phyloP scores from a whole-genome alignment of 2,797 vertebrate genomes.

The Lateolabrax maculatus region DNA sequence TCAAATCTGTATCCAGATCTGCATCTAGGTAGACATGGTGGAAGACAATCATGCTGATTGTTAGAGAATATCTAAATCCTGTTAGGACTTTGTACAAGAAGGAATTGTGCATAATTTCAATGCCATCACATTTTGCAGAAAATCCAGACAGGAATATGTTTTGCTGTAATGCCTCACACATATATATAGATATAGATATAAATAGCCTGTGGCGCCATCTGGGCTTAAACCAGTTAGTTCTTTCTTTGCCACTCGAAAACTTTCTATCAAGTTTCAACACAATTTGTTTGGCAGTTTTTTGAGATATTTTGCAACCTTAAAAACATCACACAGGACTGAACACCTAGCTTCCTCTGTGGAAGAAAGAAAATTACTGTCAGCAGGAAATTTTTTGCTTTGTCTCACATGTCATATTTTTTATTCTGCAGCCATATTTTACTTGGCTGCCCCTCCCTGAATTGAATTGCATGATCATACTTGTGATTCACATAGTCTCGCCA shows the following conservation, averaged over 20 bases:
- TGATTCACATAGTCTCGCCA: not conserved
- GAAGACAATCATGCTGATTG: not conserved
- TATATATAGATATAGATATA: too few relatives aligned
- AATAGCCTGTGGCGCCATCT: not conserved
- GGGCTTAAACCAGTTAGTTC: not conserved
- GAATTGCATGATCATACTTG: not conserved
- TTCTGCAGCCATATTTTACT: constrained; percentile 9
- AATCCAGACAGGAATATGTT: not conserved
- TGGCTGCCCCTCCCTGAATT: not conserved
- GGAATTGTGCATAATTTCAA: not conserved
- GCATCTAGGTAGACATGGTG: not conserved
- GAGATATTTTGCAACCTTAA: not conserved
- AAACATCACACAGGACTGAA: not conserved
- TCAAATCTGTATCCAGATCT: too few relatives aligned
- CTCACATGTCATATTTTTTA: not conserved
- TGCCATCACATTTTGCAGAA: not conserved
- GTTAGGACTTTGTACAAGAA: not conserved
- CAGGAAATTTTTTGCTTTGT: not conserved
- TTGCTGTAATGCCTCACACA: not conserved
- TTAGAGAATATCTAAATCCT: not conserved
- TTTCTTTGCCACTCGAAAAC: not conserved
- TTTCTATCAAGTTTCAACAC: not conserved
- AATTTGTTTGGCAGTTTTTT: not conserved
- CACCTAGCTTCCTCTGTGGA: too few relatives aligned
- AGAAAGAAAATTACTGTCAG: not conserved